Base-by-base conservation (phyloP, 2,113 vertebrate genomes). In the Lophura nycthemera region DNA sequence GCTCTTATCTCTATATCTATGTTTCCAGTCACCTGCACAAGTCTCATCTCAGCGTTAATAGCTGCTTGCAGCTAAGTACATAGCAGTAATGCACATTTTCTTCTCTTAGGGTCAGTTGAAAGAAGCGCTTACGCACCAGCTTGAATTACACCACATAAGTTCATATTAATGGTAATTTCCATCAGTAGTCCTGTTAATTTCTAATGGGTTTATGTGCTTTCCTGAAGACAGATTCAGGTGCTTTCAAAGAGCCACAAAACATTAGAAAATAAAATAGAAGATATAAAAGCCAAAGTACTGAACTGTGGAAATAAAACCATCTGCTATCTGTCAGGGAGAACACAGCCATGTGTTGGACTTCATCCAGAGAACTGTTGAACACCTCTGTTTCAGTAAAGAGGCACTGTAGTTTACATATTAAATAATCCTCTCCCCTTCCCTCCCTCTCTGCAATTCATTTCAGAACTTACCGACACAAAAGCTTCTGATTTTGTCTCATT, bases 401-500 rank as follows among this genome's bases (percentile, higher is more conserved):
- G 50, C 18, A 52, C 11, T 20, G 32, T 19, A 64, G 17, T 45
- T 52, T 56, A 30, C 11, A 4, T 72, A 29, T 73, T 66, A 87
- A 82, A 3, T 22, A 78, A 54, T 22, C 47, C 76, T 85, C 45
- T 73, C 61, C 22, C 36, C n/a, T 73, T 36, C 30, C 63, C 21
- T 48, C 17, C 57, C 11, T 8, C 45, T 11, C 17, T 34, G 29
- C 22, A 81, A 69, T 38, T 47, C 10, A 38, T 64, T 67, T 86
- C 36, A 67, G 36, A 10, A 98, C 99, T 99, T 90, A 99, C 99
- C 95, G 99, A 99, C 89, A 99, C 87, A 80, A 98, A 99, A 52
- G 98, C 98, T 89, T 98, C 97, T 4, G 98, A 98, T 84, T 98
- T 97, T 71, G 98, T 98, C 95, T 97, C 97, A 0, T 99, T 99